A percentile compares a stretch with the other conserved stretches of the same genome.
These are phyloP conservation scores for Carabus problematicus DNA, from an alignment of 2,888 invertebrate species.

Conservation along the genomic window DNA sequence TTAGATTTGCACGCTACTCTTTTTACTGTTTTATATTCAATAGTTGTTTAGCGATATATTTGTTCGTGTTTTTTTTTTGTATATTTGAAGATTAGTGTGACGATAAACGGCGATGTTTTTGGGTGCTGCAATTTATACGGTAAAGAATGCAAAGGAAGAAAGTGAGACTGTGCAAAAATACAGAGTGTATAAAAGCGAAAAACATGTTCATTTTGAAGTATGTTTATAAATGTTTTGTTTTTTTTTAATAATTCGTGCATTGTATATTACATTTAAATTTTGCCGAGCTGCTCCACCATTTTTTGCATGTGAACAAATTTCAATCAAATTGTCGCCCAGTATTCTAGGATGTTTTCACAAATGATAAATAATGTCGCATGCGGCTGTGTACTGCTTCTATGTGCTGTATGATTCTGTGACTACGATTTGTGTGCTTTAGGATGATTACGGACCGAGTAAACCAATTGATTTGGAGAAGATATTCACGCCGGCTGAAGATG, in stretches of 20 bases:
- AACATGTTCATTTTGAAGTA: constrained; percentile 57
- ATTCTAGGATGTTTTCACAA: neutral
- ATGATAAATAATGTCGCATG: too few species aligned
- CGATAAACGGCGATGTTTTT: constrained; percentile 52
- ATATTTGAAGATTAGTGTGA: neutral
- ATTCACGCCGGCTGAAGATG: constrained; percentile 87
- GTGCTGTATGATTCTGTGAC: neutral
- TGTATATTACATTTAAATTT: neutral
- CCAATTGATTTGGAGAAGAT: constrained; percentile 85
- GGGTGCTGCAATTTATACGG: constrained; percentile 54
- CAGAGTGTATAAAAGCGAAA: constrained; percentile 50
- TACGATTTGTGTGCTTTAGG: constrained; percentile 58
- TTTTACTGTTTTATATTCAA: too few species aligned
- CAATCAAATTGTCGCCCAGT: neutral
- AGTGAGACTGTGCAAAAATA: constrained; percentile 40
- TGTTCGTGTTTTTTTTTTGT: too few species aligned
- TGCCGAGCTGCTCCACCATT: neutral
- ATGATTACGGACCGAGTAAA: constrained; percentile 69
- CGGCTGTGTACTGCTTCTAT: too few species aligned
- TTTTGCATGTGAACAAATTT: neutral
- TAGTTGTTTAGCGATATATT: too few species aligned
- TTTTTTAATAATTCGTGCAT: constrained; percentile 16
- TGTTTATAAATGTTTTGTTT: too few species aligned
- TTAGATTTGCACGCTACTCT: too few species aligned
- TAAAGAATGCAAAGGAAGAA: constrained; percentile 48